Percentiles rank a stretch among this genome's conserved stretches.
Evolutionary conservation across 2,797 vertebrate species (phyloP).

Genomic region (Chaetophractus vellerosus): DNA sequence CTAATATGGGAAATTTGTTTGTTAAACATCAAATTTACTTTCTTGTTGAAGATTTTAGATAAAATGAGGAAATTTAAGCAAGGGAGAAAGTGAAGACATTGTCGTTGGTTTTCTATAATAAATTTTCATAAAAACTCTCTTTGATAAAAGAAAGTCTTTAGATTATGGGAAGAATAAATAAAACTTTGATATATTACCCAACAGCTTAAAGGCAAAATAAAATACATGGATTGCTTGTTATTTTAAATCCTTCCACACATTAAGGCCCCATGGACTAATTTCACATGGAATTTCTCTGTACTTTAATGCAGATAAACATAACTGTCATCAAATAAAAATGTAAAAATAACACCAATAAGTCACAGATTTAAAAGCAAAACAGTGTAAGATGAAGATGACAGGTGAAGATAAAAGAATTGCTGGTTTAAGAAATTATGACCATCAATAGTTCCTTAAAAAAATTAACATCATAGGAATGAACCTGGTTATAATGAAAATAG

Average conservation of each 20-base stretch:
- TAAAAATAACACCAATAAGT: no score
- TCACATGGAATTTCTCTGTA: not conserved
- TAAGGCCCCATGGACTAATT: no score
- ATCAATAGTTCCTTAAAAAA: not conserved
- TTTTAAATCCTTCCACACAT: not conserved
- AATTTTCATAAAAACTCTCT: no score
- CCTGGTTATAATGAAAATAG: not conserved
- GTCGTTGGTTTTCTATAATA: not conserved
- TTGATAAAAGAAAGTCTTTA: not conserved
- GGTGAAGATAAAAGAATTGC: no score
- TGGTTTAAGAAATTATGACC: no score
- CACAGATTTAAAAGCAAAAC: no score
- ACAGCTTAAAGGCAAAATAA: not conserved
- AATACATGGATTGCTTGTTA: not conserved
- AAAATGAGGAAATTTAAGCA: no score
- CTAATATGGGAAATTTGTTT: not conserved
- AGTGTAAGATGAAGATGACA: no score
- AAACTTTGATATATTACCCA: no score
- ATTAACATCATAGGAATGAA: not conserved
- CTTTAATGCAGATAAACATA: not conserved
- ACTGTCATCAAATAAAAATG: no score
- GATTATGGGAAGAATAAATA: not conserved
- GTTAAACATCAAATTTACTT: not conserved
- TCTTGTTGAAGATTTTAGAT: no score
- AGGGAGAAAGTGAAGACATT: accelerated